Evolutionary conservation across 2,888 invertebrate species (phyloP), one percentile per base, ranked within the genome.

Genomic region (Allacma fusca): DNA sequence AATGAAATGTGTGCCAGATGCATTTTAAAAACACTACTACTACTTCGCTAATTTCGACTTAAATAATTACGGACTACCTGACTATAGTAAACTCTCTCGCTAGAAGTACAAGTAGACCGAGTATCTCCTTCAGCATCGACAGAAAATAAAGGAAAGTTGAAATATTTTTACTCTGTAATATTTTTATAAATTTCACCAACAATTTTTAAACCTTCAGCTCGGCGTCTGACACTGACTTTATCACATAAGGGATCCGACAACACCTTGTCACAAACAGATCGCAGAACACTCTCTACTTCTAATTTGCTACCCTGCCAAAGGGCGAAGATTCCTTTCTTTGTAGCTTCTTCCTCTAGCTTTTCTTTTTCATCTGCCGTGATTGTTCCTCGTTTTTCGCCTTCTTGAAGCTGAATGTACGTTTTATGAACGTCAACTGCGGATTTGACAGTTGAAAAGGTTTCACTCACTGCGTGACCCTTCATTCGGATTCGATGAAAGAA

Each of bases 231-330:
- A 9, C 78, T 74, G 1, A 76, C 57, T 43, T 80, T 81, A 64
- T 82, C 81, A 21, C 13, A 0, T 50, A 59, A 43, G n/a, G 76
- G 64, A 64, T 83, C 83, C 13, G 80, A 75, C 13, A 81, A 79
- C 5, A 83, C 78, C 65, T 80, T 80, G 78, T 84, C 84, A 80
- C 83, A 84, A 64, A 84, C 83, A 50, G 79, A 78, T 12, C 82
- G 80, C 44, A 83, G 80, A 16, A 84, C 83, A 72, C 82, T 81
- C 65, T 84, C 84, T 21, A 84, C 82, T 81, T 84, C 84, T 72
- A 84, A 73, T 77, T 84, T 84, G 64, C 82, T 81, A 43, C 83
- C 83, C 79, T 82, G 82, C 84, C 84, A 84, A 16, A 84, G 80
- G 19, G 84, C 84, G 74, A 82, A 82, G 24, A 83, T 82, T 71